Percentiles rank a stretch among this genome's conserved stretches.
Conservation (phyloP, 2,888 invertebrate genomes). For the Acanthosepion lycidas region DNA sequence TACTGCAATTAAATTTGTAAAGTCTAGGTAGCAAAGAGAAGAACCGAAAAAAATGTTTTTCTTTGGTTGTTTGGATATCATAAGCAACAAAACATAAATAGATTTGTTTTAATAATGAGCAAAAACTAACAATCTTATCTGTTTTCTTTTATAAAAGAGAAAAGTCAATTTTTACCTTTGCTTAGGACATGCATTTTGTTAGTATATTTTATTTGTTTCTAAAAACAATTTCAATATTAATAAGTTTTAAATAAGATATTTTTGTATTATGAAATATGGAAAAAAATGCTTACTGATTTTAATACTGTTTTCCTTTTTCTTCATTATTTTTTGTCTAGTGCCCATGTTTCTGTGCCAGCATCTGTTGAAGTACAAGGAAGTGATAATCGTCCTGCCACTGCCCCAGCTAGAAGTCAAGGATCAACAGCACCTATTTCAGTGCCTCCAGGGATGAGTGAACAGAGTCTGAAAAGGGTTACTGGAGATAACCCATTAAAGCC, state of each 20-base stretch:
- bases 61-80: too few relatives aligned
- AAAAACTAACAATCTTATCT: too few relatives aligned
- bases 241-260: not conserved
- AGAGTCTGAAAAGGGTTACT: slow-evolving; percentile 66
- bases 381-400: slow-evolving; percentile 47
- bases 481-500: slow-evolving; percentile 68
- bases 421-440: slow-evolving; percentile 50
- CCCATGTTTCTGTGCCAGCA: slow-evolving; percentile 53
- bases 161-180: too few relatives aligned
- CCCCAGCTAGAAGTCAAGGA: slow-evolving; percentile 54
- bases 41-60: too few relatives aligned
- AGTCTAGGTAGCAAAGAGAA: too few relatives aligned
- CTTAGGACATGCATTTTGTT: too few relatives aligned
- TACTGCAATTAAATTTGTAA: too few relatives aligned
- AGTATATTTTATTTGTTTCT: too few relatives aligned
- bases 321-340: slow-evolving; percentile 51
- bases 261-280: not conserved
- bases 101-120: too few relatives aligned
- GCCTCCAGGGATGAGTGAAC: slow-evolving; percentile 69
- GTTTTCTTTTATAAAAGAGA: too few relatives aligned
- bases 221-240: not conserved
- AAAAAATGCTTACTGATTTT: not conserved
- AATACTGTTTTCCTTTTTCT: not conserved
- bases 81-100: too few relatives aligned
- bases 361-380: slow-evolving; percentile 43